Base-by-base conservation (phyloP, 1,140 invertebrate species). In the Battus philenor region DNA sequence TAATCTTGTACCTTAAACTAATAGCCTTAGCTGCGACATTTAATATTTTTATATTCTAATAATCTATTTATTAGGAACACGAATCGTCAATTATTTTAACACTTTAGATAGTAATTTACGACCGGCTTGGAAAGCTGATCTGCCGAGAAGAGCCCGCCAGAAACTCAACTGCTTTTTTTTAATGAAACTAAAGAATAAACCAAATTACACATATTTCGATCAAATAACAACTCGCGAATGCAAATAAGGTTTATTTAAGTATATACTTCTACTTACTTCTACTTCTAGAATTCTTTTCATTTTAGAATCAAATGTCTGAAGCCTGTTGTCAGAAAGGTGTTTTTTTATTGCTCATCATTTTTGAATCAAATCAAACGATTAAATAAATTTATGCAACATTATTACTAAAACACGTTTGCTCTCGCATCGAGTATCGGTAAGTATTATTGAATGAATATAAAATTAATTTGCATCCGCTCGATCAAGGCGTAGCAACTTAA, bases 391-490 rank as follows among this genome's bases (percentile, higher is more conserved):
- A 13, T 17, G 13, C n/a, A 17, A 4, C n/a, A n/a, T n/a, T 11
- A 15, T 1, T 15, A 30, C 24, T 18, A 33, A 11, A 41, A 41
- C 38, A 41, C 24, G 38, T 41, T 41, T 41, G 4, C 9, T 26
- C 36, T 26, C 36, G 36, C 36, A 41, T 41, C 38, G 13, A 27
- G 38, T 41, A 29, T 41, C 38, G 13, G 13, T 41, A 29, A 41
- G 24, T 41, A 29, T 41, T 41, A 41, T 41, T 41, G 24, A 41
- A 29, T 24, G 24, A 41, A 41, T 27, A 41, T 41, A 41, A 41
- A 41, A 41, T 41, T 41, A 41, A 41, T 41, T 41, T 41, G 38
- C 38, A 41, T 41, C 38, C 38, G 38, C 24, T 41, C 38, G 38
- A 41, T 41, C 38, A 41, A 27, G 38, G 8, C 22, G 11, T 26